Evolutionary conservation across 2,113 vertebrate species (phyloP).

Genomic region (Thermophis baileyi): DNA sequence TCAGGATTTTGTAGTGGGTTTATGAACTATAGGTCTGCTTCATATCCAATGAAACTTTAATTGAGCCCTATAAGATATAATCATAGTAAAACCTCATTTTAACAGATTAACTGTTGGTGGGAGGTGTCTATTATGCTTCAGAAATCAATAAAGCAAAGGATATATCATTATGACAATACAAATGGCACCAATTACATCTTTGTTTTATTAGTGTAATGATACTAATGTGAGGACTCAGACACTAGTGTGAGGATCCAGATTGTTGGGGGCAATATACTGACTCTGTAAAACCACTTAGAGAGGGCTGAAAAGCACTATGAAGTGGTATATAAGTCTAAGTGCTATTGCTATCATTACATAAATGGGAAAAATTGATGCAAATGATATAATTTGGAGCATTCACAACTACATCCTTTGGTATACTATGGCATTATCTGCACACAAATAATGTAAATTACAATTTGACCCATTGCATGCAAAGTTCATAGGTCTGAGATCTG

Average conservation of each 20-base stretch:
- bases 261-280: not conserved
- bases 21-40: not conserved
- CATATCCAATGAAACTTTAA: not conserved
- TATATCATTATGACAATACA: not conserved
- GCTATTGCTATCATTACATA: not conserved
- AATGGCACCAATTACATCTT: not conserved
- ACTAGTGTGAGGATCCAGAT: not conserved
- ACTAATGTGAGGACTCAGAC: not conserved
- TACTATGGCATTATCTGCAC: not conserved
- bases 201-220: not conserved
- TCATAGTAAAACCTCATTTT: not conserved
- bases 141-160: not conserved
- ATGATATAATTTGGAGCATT: not conserved
- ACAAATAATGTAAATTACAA: not conserved
- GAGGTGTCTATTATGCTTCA: not conserved
- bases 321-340: not conserved
- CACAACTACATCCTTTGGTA: not conserved
- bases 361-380: not conserved
- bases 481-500: not conserved
- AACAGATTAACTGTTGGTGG: not conserved
- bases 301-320: not conserved
- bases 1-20: not conserved
- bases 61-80: not conserved
- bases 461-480: not conserved
- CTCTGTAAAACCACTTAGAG: not conserved